Base-by-base conservation (phyloP, 2,797 vertebrate species). In the Setipinna tenuifilis region DNA sequence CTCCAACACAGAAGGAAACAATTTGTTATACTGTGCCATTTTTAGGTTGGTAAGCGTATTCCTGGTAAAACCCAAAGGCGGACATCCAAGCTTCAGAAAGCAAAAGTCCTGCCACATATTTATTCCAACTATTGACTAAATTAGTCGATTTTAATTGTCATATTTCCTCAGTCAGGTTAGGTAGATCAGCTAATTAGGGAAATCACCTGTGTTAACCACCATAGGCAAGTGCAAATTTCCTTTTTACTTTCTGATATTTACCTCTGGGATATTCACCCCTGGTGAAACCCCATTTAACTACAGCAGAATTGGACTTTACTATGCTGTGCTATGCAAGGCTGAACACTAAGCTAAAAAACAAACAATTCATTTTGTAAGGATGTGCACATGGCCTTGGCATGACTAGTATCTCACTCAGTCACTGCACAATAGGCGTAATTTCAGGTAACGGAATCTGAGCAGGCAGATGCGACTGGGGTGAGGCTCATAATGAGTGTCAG, bases 361-460 rank as follows among this genome's bases (percentile, higher is more conserved):
- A 7, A 44, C 16, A 44, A 41, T 44, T 44, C 17, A 78, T 78
- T 44, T 78, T 2, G 35, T 7, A 31, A 78, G 71, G 71, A 78
- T 78, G 35, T 41, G 71, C 16, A 44, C 19, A 7, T 41, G 35
- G 19, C 71, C 71, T 44, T 78, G 71, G 14, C 31, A 78, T 19
- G 35, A 78, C 35, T 6, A 2, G 35, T 21, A 78, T 31, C 71
- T 78, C 31, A 78, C 35, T 44, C 71, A 78, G 41, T 78, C 71
- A 78, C 71, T 10, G 31, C 19, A 41, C 71, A 44, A 41, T 78
- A 25, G 71, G 31, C 2, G 57, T 84, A 23, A 78, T 78, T 78
- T 78, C 71, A 78, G 71, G 71, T 78, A 19, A 78, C 35, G 35
- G 35, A 44, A 78, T 78, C 71, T 78, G 71, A 41, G 31, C 44